Conservation (phyloP, 1,140 invertebrate species). For the Phenacoccus solenopsis region DNA sequence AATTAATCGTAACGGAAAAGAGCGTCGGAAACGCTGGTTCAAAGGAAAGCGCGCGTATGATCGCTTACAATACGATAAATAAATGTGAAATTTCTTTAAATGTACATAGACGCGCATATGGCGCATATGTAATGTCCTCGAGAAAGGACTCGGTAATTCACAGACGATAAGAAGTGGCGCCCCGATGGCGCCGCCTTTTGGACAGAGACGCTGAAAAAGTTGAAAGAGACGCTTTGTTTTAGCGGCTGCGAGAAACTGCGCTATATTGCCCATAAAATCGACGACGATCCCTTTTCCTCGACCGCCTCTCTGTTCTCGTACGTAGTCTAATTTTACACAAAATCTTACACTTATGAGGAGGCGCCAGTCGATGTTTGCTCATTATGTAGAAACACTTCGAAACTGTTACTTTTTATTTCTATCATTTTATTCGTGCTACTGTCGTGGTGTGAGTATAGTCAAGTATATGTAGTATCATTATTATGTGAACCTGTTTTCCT, state of each 20-base stretch:
- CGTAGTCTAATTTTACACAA: slow-evolving; percentile 3
- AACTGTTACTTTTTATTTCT: neutral
- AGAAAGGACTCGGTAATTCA: neutral
- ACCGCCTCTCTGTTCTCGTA: neutral
- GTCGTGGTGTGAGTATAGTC: too few relatives aligned
- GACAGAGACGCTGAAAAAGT: slow-evolving; percentile 1
- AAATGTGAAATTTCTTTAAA: too few relatives aligned
- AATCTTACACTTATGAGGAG: neutral
- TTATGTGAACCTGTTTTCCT: too few relatives aligned
- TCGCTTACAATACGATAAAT: too few relatives aligned
- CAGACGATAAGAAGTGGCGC: neutral
- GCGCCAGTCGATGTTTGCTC: neutral
- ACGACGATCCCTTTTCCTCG: neutral
- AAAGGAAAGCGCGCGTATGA: too few relatives aligned
- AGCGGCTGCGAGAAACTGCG: neutral
- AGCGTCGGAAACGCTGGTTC: too few relatives aligned
- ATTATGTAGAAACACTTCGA: neutral
- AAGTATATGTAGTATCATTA: too few relatives aligned
- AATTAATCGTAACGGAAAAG: too few relatives aligned
- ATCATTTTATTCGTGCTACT: too few relatives aligned
- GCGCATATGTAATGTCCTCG: neutral
- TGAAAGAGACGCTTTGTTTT: slow-evolving; percentile 1
- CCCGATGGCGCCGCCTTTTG: neutral
- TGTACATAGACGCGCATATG: too few relatives aligned
- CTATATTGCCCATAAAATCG: neutral